phyloP scores from a whole-genome alignment of 2,888 invertebrate genomes.

The Latrodectus elegans region DNA sequence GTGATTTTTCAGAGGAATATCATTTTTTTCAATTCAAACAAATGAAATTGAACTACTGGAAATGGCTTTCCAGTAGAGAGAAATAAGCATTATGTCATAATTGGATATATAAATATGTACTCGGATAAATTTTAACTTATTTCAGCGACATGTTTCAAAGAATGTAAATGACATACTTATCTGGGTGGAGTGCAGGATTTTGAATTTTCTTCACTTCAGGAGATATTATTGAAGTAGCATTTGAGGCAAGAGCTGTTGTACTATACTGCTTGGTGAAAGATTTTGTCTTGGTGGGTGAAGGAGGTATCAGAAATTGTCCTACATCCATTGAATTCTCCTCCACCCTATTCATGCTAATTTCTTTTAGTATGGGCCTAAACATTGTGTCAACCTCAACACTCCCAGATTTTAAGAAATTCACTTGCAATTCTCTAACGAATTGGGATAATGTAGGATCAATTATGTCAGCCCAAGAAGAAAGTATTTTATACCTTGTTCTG shows the following conservation, averaged over 20 bases:
- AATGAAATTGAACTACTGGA: too few relatives aligned
- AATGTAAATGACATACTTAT: neutral
- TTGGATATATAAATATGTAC: too few relatives aligned
- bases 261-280: slow-evolving; percentile 15
- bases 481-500: slow-evolving; percentile 8
- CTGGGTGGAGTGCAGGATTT: neutral
- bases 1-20: too few relatives aligned
- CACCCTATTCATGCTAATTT: slow-evolving; percentile 1
- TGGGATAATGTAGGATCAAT: slow-evolving; percentile 15
- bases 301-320: neutral
- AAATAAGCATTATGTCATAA: too few relatives aligned
- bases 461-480: slow-evolving; percentile 31
- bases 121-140: too few relatives aligned
- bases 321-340: neutral
- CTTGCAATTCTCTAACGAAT: slow-evolving; percentile 7
- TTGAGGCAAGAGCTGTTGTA: neutral
- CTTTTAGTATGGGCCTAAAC: slow-evolving; percentile 4
- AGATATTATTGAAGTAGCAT: neutral
- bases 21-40: too few relatives aligned
- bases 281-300: neutral
- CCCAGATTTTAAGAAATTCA: slow-evolving; percentile 19
- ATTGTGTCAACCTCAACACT: neutral
- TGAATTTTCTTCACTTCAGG: neutral
- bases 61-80: too few relatives aligned
- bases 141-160: too few relatives aligned